Conservation (phyloP, 2,888 invertebrate species). For the Galerucella pusilla region DNA sequence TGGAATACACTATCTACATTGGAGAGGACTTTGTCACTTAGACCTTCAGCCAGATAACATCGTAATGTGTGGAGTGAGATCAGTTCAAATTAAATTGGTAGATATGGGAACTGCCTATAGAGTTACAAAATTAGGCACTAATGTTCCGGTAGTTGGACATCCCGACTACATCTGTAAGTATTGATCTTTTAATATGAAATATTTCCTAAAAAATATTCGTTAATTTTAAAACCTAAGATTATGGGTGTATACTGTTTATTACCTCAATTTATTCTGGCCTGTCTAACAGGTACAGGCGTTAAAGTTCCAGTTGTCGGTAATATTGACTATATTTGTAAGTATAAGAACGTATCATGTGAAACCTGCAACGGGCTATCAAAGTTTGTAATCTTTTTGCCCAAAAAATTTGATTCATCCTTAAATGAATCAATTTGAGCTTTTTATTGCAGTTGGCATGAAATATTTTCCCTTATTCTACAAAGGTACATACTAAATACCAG, state of each 20-base stretch:
- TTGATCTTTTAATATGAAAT: neutral
- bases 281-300: neutral
- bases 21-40: conserved; percentile 89
- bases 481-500: neutral
- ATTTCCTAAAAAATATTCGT: neutral
- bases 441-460: neutral
- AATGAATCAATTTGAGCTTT: neutral
- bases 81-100: conserved; percentile 88
- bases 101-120: conserved; percentile 91
- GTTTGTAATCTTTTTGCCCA: conserved; percentile 1
- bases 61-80: conserved; percentile 87
- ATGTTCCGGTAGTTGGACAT: conserved; percentile 77
- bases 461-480: neutral
- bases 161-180: conserved; percentile 78
- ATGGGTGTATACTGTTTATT: neutral
- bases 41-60: conserved; percentile 96
- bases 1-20: conserved; percentile 94
- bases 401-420: neutral
- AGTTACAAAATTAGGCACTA: conserved; percentile 82
- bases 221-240: neutral
- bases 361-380: neutral
- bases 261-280: neutral
- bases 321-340: conserved; percentile 17
- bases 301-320: conserved; percentile 15
- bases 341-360: neutral